phyloP scores from a whole-genome alignment of 2,797 vertebrate genomes.

The Hozukius guyotensis region DNA sequence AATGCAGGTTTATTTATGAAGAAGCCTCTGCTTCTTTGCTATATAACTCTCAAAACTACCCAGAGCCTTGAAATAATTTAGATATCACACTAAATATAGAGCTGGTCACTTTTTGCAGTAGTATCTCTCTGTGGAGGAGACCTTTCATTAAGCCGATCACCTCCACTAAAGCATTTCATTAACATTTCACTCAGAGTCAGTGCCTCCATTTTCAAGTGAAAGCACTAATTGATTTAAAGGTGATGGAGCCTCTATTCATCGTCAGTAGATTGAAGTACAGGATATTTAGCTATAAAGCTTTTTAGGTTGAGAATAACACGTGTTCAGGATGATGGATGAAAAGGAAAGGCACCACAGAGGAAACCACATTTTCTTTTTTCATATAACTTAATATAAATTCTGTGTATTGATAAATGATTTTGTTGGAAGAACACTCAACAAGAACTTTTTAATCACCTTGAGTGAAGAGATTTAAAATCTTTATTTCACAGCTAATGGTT shows the following conservation, averaged over 20 bases:
- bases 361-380: not conserved
- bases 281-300: not conserved
- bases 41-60: not conserved
- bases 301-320: not conserved
- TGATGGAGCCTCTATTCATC: not conserved
- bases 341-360: not conserved
- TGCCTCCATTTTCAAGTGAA: not conserved
- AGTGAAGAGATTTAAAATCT: not conserved
- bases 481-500: not conserved
- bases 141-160: not conserved
- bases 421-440: not conserved
- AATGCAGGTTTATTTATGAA: not conserved
- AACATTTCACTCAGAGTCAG: not conserved
- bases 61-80: not conserved
- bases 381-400: not conserved
- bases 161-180: not conserved
- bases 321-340: not conserved
- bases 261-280: not conserved
- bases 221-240: not conserved
- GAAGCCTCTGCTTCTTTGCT: not conserved
- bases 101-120: not conserved
- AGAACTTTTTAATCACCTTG: not conserved
- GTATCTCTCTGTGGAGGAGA: too few species aligned
- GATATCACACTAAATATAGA: not conserved
- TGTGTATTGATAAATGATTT: not conserved